phyloP scores from a whole-genome alignment of 1,140 invertebrate species.

The Brachionus asplanchnoidis region DNA sequence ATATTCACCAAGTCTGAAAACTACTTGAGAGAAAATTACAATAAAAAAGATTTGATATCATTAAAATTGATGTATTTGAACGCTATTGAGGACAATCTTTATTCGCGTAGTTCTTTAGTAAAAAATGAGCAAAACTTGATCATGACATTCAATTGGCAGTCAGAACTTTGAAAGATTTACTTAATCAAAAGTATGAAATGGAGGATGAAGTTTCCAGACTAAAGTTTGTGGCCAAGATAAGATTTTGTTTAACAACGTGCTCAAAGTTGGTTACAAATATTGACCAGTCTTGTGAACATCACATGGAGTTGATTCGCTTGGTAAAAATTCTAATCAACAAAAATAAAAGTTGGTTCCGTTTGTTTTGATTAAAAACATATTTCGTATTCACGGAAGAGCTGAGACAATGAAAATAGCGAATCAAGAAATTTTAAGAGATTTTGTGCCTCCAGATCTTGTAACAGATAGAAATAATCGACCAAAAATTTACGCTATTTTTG shows the following conservation, averaged over 20 bases:
- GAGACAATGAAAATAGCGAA: background rate
- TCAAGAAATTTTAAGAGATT: background rate
- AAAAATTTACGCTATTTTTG: background rate
- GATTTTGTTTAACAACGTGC: slow-evolving; percentile 7
- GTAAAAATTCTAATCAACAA: background rate
- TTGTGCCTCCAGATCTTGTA: background rate
- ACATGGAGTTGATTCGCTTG: background rate
- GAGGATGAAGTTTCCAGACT: background rate
- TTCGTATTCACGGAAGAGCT: background rate
- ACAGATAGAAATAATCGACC: background rate
- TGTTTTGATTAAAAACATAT: slow-evolving; percentile 3
- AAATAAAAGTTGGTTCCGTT: background rate
- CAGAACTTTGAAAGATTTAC: background rate
- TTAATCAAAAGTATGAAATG: background rate
- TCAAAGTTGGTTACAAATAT: background rate
- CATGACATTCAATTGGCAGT: background rate
- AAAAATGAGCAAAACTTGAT: background rate
- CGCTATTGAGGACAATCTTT: background rate
- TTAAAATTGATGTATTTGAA: slow-evolving; percentile 31
- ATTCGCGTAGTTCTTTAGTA: background rate
- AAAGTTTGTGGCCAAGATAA: background rate
- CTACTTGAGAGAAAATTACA: background rate
- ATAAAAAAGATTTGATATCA: background rate
- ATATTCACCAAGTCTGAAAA: slow-evolving; percentile 12
- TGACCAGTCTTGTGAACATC: background rate